phyloP scores from a whole-genome alignment of 2,888 invertebrate species.

The Patella depressa region DNA sequence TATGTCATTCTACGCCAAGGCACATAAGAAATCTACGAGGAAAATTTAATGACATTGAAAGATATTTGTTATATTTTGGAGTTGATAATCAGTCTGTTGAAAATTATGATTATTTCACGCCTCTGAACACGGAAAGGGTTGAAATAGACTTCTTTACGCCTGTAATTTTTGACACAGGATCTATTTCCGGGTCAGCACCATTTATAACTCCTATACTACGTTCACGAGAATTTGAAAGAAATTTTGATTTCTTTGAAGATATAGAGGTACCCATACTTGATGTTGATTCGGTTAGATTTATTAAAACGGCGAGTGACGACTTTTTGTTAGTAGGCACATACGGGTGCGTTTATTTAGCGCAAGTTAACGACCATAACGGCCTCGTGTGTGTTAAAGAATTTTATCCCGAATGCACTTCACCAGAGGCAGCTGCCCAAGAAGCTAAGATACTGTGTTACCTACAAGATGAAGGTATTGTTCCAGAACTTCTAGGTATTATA shows the following conservation, averaged over 20 bases:
- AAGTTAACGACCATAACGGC: neutral
- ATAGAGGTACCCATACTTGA: conserved; percentile 34
- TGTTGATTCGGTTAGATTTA: conserved; percentile 30
- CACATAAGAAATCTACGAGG: too few species aligned
- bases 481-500: conserved; percentile 33
- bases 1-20: too few species aligned
- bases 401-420: conserved; percentile 26
- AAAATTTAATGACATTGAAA: too few species aligned
- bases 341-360: conserved; percentile 36
- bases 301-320: conserved; percentile 33
- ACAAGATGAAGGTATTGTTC: conserved; percentile 37
- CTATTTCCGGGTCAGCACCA: too few species aligned
- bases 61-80: too few species aligned
- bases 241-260: conserved; percentile 24
- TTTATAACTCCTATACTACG: too few species aligned
- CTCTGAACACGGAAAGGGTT: too few species aligned
- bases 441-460: conserved; percentile 36
- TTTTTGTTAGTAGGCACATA: conserved; percentile 38
- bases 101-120: too few species aligned
- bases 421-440: conserved; percentile 36
- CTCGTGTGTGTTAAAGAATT: neutral
- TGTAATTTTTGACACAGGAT: too few species aligned
- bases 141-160: too few species aligned
- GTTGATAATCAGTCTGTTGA: too few species aligned
- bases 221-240: too few species aligned